Evolutionary conservation across 2,797 vertebrate species (phyloP).

Genomic region (Strix occidentalis): DNA sequence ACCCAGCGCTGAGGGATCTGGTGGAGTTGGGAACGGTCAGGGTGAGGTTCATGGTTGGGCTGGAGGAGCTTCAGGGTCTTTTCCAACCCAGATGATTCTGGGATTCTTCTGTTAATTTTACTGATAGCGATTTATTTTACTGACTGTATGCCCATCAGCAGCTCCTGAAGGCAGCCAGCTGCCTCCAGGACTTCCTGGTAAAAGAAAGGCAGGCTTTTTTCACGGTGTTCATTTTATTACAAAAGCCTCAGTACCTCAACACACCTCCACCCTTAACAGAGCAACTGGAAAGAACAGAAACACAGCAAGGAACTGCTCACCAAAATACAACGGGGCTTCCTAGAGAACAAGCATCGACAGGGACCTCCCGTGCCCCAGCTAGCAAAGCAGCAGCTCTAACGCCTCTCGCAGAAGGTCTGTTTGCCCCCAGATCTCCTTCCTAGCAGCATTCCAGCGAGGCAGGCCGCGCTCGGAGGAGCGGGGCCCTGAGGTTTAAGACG

Average conservation of each 20-base stretch:
- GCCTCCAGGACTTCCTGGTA: background rate
- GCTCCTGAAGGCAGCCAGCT: background rate
- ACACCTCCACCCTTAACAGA: background rate
- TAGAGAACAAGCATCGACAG: accelerated
- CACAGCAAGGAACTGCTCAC: background rate
- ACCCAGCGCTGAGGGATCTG: no score
- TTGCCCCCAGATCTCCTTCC: background rate
- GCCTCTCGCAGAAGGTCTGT: no score
- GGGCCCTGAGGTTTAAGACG: background rate
- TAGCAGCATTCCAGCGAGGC: background rate
- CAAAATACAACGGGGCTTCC: background rate
- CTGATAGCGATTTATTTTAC: background rate
- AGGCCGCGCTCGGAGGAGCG: background rate
- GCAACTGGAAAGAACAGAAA: background rate
- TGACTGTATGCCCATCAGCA: accelerated
- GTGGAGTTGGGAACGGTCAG: no score
- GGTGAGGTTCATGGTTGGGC: no score
- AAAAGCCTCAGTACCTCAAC: background rate
- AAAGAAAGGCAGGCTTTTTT: background rate
- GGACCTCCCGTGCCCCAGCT: background rate
- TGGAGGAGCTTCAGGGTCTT: no score
- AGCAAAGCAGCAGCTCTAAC: background rate
- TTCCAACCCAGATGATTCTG: no score
- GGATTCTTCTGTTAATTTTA: no score
- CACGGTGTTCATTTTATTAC: background rate